These are phyloP conservation scores for Agonopterix alstromeriana DNA, from an alignment of 2,888 invertebrate species.

Conservation along the genomic window DNA sequence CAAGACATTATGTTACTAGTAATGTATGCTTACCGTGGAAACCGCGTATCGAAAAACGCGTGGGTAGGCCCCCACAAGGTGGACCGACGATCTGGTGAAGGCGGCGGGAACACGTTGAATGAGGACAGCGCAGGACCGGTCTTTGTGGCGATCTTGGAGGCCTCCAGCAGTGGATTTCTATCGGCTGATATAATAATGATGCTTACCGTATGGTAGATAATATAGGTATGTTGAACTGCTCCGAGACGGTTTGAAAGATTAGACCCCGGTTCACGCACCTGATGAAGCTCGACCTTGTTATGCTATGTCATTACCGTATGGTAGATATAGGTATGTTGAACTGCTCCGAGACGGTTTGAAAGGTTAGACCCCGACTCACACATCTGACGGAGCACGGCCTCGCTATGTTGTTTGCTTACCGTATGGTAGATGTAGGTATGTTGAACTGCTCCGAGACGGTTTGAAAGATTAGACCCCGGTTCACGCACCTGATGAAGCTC, in stretches of 20 bases:
- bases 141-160: no score
- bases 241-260: constrained; percentile 91
- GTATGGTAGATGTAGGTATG: constrained; percentile 91
- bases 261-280: constrained; percentile 91
- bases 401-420: constrained; percentile 70
- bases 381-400: constrained; percentile 87
- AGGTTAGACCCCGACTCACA: constrained; percentile 91
- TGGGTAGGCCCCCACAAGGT: no score
- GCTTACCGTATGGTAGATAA: no score
- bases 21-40: no score
- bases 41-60: no score
- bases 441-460: constrained; percentile 91
- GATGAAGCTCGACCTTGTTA: constrained; percentile 85
- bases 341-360: constrained; percentile 91
- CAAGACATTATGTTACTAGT: no score
- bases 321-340: constrained; percentile 93
- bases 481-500: constrained; percentile 88
- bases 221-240: constrained; percentile 91
- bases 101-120: no score
- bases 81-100: no score
- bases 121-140: no score
- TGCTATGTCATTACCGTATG: constrained; percentile 68
- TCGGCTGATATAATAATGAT: no score
- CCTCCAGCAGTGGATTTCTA: no score
- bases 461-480: constrained; percentile 90